A percentile compares a stretch with the other conserved stretches of the same genome.
Evolutionary conservation across 2,797 vertebrate genomes (phyloP).

Genomic region (Sebastes hopkinsi): DNA sequence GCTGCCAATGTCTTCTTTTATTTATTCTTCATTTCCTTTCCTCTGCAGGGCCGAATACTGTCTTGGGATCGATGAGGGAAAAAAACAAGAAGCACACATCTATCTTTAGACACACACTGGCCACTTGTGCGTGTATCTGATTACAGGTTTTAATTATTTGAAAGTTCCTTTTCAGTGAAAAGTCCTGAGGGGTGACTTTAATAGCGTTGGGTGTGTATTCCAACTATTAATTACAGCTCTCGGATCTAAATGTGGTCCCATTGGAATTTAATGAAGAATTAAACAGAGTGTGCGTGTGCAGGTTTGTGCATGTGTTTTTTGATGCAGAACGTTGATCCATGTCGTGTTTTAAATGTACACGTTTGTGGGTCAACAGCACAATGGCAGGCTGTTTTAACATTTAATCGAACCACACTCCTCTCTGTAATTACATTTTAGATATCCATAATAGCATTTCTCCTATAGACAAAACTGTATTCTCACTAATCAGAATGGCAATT

Average conservation of each 20-base stretch:
- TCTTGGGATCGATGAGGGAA: slow-evolving; percentile 53
- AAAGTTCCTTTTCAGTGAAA: slow-evolving; percentile 47
- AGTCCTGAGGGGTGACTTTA: slow-evolving; percentile 52
- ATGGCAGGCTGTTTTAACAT: no score
- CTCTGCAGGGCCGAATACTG: slow-evolving; percentile 63
- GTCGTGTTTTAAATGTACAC: slow-evolving; percentile 23
- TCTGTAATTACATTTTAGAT: background rate
- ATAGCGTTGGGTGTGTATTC: slow-evolving; percentile 32
- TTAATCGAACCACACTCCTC: background rate
- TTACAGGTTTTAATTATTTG: slow-evolving; percentile 66
- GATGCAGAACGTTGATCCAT: slow-evolving; percentile 15
- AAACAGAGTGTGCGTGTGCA: background rate
- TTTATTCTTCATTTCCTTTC: slow-evolving; percentile 78
- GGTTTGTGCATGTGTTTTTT: slow-evolving; percentile 1
- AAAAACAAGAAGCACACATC: slow-evolving; percentile 69
- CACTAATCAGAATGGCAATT: background rate
- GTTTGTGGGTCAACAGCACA: slow-evolving; percentile 11
- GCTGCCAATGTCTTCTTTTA: slow-evolving; percentile 79
- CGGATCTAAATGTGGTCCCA: slow-evolving; percentile 40
- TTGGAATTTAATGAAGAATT: slow-evolving; percentile 27
- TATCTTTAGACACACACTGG: slow-evolving; percentile 62
- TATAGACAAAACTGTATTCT: background rate
- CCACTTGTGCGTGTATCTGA: slow-evolving; percentile 56
- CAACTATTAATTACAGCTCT: slow-evolving; percentile 56
- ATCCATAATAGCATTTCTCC: no score